These are phyloP conservation scores for Leptodactylus fallax DNA, from an alignment of 2,797 vertebrate species.

Conservation along the genomic window DNA sequence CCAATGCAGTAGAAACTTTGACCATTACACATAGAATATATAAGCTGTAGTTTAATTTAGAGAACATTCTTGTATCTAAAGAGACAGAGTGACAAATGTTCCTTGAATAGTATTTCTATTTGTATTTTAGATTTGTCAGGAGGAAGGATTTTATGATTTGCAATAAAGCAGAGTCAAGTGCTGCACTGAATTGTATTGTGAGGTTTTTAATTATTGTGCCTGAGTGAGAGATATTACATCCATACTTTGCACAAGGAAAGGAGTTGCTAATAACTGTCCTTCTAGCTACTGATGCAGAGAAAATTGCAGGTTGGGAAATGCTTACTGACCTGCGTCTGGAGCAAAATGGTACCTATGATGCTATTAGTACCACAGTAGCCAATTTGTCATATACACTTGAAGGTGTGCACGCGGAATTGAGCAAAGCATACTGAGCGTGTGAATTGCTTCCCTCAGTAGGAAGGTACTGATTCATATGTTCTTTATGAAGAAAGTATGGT, in stretches of 20 bases:
- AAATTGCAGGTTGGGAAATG: slow-evolving; percentile 26
- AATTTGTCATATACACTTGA: slow-evolving; percentile 25
- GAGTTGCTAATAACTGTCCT: slow-evolving; percentile 21
- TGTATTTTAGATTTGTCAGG: not conserved
- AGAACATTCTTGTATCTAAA: not conserved
- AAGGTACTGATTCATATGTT: slow-evolving; percentile 19
- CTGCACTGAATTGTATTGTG: slow-evolving; percentile 5
- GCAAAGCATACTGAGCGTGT: slow-evolving; percentile 9
- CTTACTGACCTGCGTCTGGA: slow-evolving; percentile 9
- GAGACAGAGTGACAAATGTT: not conserved
- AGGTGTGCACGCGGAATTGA: not conserved
- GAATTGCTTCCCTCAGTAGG: slow-evolving; percentile 13
- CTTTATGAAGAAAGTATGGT: not conserved
- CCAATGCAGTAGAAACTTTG: not conserved
- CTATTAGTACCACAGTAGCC: slow-evolving; percentile 13
- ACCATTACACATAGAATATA: not conserved
- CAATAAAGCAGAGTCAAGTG: not conserved
- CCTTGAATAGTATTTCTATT: not conserved
- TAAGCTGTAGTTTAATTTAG: not conserved
- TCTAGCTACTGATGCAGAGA: slow-evolving; percentile 34
- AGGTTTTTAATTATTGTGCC: slow-evolving; percentile 33
- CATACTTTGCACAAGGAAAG: not conserved
- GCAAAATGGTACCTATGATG: slow-evolving; percentile 29
- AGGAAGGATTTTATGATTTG: not conserved
- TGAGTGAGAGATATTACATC: not conserved